Conservation (phyloP, 2,113 vertebrate genomes). For the Lasiurus borealis region DNA sequence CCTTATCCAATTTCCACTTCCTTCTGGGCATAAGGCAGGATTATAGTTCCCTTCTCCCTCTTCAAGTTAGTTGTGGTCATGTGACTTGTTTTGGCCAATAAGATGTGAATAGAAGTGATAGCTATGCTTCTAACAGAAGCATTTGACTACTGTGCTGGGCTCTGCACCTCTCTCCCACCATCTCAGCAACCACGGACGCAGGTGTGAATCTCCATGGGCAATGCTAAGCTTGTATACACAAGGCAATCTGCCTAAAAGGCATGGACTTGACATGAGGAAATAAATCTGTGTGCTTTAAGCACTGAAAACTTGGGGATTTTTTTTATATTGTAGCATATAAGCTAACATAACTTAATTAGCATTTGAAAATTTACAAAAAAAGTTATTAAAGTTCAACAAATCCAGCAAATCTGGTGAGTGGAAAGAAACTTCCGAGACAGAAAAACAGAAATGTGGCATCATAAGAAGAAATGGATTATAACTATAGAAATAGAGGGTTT, state of each 20-base stretch:
- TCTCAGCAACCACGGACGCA: neutral
- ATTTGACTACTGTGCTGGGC: neutral
- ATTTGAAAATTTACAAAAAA: neutral
- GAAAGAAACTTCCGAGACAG: neutral
- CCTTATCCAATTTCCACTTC: neutral
- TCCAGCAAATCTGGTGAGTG: neutral
- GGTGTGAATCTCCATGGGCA: neutral
- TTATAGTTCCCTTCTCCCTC: neutral
- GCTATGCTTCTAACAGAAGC: neutral
- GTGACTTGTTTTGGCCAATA: neutral
- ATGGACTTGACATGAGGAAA: neutral
- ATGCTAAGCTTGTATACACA: neutral
- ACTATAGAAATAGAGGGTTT: neutral
- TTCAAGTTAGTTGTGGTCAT: neutral
- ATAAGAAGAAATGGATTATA: neutral
- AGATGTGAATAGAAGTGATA: neutral
- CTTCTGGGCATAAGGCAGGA: neutral
- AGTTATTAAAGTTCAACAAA: neutral
- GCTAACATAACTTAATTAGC: neutral
- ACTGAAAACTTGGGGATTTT: neutral
- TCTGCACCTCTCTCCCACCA: neutral
- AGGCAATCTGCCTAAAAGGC: neutral
- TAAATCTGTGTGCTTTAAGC: constrained; percentile 10
- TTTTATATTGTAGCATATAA: neutral
- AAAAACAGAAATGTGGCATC: neutral